Evolutionary conservation across 1,140 invertebrate species (phyloP).

Genomic region (Drosophila nikananu): DNA sequence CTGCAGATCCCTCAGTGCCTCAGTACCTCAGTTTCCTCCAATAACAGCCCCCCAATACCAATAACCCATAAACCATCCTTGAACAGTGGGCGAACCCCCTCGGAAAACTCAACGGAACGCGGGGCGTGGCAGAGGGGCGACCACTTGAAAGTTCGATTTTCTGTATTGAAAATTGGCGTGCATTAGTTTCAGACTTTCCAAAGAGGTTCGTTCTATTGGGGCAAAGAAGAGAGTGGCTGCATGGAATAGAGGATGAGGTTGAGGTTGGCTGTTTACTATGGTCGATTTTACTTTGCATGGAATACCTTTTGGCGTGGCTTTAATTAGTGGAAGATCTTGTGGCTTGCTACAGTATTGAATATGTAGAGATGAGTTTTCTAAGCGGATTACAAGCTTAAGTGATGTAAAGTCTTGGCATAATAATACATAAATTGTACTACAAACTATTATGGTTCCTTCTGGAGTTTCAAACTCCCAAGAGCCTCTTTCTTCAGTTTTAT

Average conservation of each 20-base stretch:
- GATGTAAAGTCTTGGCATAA: neutral
- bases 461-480: neutral
- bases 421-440: too few relatives aligned
- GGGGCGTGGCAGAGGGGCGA: conserved; percentile 38
- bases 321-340: conserved; percentile 35
- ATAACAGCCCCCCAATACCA: conserved; percentile 1
- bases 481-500: neutral
- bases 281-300: conserved; percentile 6
- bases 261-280: neutral
- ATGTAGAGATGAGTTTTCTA: neutral
- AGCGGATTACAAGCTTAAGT: neutral
- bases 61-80: conserved; percentile 3
- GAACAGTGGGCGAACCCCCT: conserved; percentile 19
- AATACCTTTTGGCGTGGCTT: conserved; percentile 29
- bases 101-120: conserved; percentile 19
- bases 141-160: conserved; percentile 80
- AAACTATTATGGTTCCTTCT: neutral
- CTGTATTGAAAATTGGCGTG: conserved; percentile 79
- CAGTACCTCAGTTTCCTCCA: conserved; percentile 6
- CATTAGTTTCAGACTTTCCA: conserved; percentile 55
- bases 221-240: neutral
- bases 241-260: neutral
- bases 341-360: neutral
- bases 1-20: conserved; percentile 30
- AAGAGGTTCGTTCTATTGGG: conserved; percentile 10